phyloP scores from a whole-genome alignment of 2,113 vertebrate genomes.

The Pristiophorus japonicus region DNA sequence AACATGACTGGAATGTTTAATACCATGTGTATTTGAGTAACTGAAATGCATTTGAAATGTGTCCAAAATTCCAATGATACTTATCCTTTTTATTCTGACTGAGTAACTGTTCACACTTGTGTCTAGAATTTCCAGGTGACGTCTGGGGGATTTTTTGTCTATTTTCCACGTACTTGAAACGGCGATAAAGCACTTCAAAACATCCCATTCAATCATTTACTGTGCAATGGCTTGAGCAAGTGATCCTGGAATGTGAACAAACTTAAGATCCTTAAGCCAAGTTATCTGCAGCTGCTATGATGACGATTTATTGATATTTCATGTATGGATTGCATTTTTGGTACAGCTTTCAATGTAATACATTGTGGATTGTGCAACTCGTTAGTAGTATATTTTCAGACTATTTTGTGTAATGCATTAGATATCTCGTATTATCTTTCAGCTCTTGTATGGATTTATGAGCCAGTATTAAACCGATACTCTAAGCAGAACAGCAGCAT shows the following conservation, averaged over 20 bases:
- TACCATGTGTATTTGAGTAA: neutral
- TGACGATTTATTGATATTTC: neutral
- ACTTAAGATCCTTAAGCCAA: neutral
- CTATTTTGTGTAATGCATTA: neutral
- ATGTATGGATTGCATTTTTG: neutral
- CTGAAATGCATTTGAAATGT: neutral
- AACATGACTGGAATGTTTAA: neutral
- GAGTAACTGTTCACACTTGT: neutral
- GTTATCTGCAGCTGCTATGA: neutral
- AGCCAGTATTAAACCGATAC: neutral
- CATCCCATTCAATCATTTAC: neutral
- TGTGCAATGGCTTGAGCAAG: neutral
- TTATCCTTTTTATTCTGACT: neutral
- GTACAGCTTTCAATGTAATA: neutral
- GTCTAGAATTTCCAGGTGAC: neutral
- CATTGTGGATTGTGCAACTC: neutral
- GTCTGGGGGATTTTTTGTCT: neutral
- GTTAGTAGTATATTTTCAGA: neutral
- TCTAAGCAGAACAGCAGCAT: neutral
- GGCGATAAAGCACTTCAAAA: neutral
- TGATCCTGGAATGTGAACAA: neutral
- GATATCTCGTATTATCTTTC: neutral
- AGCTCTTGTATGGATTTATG: neutral
- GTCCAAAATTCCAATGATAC: neutral
- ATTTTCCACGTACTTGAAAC: neutral